Evolutionary conservation across 2,888 invertebrate species (phyloP).

Genomic region (Tenthredo amoena): DNA sequence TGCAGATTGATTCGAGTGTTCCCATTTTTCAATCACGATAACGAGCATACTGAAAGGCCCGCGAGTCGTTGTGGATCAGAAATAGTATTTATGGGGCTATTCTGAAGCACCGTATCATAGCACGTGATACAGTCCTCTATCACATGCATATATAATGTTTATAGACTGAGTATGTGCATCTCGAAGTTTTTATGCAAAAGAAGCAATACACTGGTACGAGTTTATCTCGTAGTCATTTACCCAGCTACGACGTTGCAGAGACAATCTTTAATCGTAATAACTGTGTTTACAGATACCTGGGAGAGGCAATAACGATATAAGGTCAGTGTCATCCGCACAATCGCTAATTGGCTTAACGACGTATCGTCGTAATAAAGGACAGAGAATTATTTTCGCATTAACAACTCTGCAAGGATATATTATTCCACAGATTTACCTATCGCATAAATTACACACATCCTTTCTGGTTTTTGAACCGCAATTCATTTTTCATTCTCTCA

Average conservation of each 20-base stretch:
- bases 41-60: background rate
- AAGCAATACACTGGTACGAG: background rate
- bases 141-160: background rate
- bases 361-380: constrained; percentile 3
- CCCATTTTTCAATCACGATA: background rate
- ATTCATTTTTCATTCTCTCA: too few relatives aligned
- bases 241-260: background rate
- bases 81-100: background rate
- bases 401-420: background rate
- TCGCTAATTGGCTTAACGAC: constrained; percentile 29
- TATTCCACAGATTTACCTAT: background rate
- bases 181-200: background rate
- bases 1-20: background rate
- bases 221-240: background rate
- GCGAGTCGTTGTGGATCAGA: background rate
- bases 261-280: background rate
- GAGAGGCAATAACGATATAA: constrained; percentile 34
- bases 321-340: constrained; percentile 37
- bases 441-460: background rate
- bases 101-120: background rate
- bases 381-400: constrained; percentile 35
- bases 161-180: background rate
- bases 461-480: background rate
- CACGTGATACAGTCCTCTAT: background rate
- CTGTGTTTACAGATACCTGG: background rate